Evolutionary conservation across 2,888 invertebrate species (phyloP).

Genomic region (Actias luna): DNA sequence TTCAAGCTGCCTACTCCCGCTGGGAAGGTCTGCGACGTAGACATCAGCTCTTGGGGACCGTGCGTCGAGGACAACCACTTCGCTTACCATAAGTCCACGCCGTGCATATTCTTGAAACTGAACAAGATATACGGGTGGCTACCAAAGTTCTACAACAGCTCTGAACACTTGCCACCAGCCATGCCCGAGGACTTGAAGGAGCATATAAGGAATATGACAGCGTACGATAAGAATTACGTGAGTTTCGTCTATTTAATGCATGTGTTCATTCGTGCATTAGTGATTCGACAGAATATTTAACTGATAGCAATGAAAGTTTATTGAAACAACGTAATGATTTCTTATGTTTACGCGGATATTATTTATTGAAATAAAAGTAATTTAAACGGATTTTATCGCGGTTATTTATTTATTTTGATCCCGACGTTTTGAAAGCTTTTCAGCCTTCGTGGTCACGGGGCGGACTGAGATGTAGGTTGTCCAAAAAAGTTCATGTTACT

Average conservation of each 20-base stretch:
- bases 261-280: background rate
- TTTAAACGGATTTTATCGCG: no score
- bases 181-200: slow-evolving; percentile 89
- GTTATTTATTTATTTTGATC: no score
- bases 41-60: slow-evolving; percentile 89
- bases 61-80: slow-evolving; percentile 93
- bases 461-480: no score
- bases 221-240: slow-evolving; percentile 71
- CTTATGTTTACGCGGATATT: no score
- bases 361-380: no score
- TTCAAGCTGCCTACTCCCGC: slow-evolving; percentile 86
- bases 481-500: no score
- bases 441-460: no score
- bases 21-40: slow-evolving; percentile 93
- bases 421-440: no score
- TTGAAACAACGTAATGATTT: no score
- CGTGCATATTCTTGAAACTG: slow-evolving; percentile 96
- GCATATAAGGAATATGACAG: slow-evolving; percentile 82
- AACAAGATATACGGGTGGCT: slow-evolving; percentile 97
- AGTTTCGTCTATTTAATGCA: slow-evolving; percentile 32
- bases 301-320: no score
- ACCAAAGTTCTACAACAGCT: slow-evolving; percentile 90
- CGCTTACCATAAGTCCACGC: slow-evolving; percentile 95
- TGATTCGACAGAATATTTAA: background rate
- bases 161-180: slow-evolving; percentile 84